Evolutionary conservation across 1,140 invertebrate genomes (phyloP).

Genomic region (Leptoteleia sp.): DNA sequence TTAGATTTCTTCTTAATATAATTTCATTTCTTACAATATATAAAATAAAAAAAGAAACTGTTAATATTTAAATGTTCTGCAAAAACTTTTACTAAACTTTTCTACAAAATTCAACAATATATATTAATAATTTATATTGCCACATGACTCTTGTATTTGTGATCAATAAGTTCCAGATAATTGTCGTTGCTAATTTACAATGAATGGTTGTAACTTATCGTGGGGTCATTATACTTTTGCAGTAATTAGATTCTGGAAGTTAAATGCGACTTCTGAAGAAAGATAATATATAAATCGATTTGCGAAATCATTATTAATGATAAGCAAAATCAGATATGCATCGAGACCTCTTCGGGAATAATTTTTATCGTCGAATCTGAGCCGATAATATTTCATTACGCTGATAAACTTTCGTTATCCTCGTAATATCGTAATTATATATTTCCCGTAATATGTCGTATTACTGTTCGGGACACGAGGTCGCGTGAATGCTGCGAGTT

Average conservation of each 20-base stretch:
- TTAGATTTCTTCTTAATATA: too few relatives aligned
- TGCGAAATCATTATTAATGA: constrained; percentile 11
- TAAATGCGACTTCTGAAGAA: not conserved
- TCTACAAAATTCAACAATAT: too few relatives aligned
- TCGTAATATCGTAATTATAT: constrained; percentile 52
- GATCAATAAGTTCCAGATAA: constrained; percentile 7
- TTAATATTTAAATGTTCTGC: not conserved
- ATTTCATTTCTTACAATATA: too few relatives aligned
- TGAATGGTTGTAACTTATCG: constrained; percentile 16
- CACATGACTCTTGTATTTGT: too few relatives aligned
- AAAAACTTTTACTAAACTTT: too few relatives aligned
- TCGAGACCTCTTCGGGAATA: too few relatives aligned
- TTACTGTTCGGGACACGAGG: constrained; percentile 46
- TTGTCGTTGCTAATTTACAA: constrained; percentile 2
- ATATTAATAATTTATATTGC: too few relatives aligned
- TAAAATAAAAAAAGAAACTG: too few relatives aligned
- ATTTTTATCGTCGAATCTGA: not conserved
- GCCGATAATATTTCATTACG: constrained; percentile 23
- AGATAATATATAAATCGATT: constrained; percentile 9
- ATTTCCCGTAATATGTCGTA: constrained; percentile 53
- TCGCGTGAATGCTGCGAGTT: constrained; percentile 49
- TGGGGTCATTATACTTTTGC: constrained; percentile 11
- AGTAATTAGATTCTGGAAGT: constrained; percentile 18
- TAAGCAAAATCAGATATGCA: too few relatives aligned
- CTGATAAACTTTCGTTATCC: not conserved